Percentiles rank a stretch among this genome's conserved stretches.
phyloP scores from a whole-genome alignment of 1,140 invertebrate genomes.

The Lepidurus arcticus region DNA sequence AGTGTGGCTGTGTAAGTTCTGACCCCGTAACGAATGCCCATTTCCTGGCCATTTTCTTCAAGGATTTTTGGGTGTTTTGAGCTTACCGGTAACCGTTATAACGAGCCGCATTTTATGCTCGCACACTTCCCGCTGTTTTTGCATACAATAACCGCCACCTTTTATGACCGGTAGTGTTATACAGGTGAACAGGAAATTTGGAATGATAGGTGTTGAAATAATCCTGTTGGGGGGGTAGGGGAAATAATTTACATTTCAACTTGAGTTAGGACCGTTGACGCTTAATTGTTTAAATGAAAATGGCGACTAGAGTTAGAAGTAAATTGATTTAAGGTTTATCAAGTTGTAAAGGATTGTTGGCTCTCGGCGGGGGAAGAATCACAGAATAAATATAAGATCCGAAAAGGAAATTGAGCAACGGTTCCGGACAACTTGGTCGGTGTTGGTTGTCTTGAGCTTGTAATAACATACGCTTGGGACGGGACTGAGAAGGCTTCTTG shows the following conservation, averaged over 20 bases:
- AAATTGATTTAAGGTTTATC: too few species aligned
- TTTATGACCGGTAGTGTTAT: background rate
- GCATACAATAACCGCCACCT: constrained; percentile 9
- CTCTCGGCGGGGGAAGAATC: background rate
- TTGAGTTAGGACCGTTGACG: too few species aligned
- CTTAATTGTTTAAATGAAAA: too few species aligned
- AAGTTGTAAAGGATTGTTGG: too few species aligned
- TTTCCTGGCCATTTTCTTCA: constrained; percentile 15
- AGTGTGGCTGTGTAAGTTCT: background rate
- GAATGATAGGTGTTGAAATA: constrained; percentile 12
- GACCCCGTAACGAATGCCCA: background rate
- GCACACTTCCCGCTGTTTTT: background rate
- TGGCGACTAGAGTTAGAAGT: too few species aligned
- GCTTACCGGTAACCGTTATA: background rate
- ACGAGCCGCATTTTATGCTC: constrained; percentile 1
- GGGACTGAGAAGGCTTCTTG: too few species aligned
- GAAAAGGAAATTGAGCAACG: background rate
- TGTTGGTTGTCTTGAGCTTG: constrained; percentile 15
- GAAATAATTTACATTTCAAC: too few species aligned
- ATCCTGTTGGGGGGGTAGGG: too few species aligned
- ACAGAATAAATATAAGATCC: background rate
- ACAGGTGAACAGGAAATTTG: background rate
- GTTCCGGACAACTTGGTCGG: background rate
- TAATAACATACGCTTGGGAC: background rate
- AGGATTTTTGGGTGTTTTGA: background rate